Conservation (phyloP, 1,140 invertebrate species). For the fruit fly (Drosophila melanogaster) region DNA sequence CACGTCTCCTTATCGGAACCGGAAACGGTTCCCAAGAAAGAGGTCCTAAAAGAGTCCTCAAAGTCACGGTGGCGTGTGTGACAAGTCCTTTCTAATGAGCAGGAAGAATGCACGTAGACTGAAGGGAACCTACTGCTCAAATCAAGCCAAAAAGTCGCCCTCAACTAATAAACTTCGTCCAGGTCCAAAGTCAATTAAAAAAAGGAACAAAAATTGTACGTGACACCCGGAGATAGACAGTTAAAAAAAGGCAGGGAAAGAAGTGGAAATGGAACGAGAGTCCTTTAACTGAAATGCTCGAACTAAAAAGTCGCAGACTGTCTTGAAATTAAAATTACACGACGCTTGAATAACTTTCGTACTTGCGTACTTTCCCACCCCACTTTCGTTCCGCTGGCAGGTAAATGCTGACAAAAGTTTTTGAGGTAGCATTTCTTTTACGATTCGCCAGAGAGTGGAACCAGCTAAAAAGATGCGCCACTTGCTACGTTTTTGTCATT, state of each 20-base stretch:
- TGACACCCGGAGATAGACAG: constrained; percentile 60
- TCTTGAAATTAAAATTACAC: constrained; percentile 80
- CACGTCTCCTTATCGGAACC: constrained; percentile 52
- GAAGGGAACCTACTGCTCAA: constrained; percentile 63
- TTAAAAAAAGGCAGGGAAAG: constrained; percentile 20
- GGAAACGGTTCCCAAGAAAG: constrained; percentile 47
- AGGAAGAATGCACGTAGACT: constrained; percentile 33
- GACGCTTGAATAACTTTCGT: constrained; percentile 64
- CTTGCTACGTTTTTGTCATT: constrained; percentile 76
- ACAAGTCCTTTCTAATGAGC: constrained; percentile 78
- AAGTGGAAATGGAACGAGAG: constrained; percentile 9
- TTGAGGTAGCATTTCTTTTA: constrained; percentile 80
- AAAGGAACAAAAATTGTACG: constrained; percentile 74
- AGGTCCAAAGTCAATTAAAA: constrained; percentile 80
- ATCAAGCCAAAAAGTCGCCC: constrained; percentile 46
- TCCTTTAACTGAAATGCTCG: constrained; percentile 46
- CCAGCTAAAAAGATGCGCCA: constrained; percentile 55
- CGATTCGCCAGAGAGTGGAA: constrained; percentile 71
- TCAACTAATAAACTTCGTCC: constrained; percentile 70
- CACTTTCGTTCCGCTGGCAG: constrained; percentile 22
- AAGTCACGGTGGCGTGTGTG: constrained; percentile 66
- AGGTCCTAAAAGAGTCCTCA: constrained; percentile 23
- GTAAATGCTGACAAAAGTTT: constrained; percentile 67
- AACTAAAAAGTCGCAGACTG: constrained; percentile 75
- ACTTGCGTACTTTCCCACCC: too few relatives aligned